Conservation (phyloP, 2,113 vertebrate genomes). For the Chelonoidis abingdonii region DNA sequence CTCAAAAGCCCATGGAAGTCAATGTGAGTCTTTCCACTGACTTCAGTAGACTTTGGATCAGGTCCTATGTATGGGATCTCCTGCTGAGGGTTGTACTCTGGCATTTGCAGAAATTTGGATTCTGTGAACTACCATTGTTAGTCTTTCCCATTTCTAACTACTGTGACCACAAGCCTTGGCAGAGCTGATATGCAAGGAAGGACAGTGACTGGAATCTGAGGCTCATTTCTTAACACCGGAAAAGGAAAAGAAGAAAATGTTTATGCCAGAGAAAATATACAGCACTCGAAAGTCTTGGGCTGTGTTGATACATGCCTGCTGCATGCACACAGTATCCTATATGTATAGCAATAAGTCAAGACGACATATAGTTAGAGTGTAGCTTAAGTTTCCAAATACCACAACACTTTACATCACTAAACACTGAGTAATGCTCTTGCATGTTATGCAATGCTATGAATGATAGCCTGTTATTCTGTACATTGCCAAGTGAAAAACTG, state of each 20-base stretch:
- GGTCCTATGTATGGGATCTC: background rate
- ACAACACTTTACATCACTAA: background rate
- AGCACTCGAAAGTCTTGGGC: background rate
- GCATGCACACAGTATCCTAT: accelerated
- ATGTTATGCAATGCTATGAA: background rate
- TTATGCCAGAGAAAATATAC: background rate
- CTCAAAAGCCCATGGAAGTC: background rate
- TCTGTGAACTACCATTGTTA: accelerated
- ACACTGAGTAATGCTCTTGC: background rate
- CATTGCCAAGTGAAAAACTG: conserved; percentile 16
- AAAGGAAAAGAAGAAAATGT: background rate
- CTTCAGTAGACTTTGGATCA: background rate
- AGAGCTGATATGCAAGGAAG: background rate
- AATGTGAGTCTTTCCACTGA: background rate
- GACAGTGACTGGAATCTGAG: background rate
- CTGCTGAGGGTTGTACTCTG: background rate
- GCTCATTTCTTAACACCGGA: background rate
- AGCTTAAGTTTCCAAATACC: conserved; percentile 40
- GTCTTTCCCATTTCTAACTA: accelerated
- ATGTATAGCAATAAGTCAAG: conserved; percentile 2
- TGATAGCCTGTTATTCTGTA: background rate
- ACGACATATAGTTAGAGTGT: background rate
- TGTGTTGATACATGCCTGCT: background rate
- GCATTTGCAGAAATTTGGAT: background rate
- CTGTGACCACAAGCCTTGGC: background rate